These are phyloP conservation scores for Pogonus chalceus DNA, from an alignment of 1,140 invertebrate species.

Conservation along the genomic window DNA sequence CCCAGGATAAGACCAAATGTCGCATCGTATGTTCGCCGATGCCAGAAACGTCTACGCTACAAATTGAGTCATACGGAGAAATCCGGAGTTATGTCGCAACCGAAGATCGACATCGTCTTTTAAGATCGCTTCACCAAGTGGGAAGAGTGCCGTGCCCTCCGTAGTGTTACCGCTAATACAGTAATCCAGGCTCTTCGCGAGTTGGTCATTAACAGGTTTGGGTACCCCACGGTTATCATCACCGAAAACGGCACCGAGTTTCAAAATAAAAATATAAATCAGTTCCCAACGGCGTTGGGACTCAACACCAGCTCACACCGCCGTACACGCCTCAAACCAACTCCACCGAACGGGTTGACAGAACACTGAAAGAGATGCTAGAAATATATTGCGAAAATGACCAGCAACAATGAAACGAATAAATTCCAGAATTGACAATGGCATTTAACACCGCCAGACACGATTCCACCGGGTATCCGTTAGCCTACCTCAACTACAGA, in stretches of 20 bases:
- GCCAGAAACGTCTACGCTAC: conserved; percentile 20
- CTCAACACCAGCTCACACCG: too few species aligned
- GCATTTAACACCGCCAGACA: too few species aligned
- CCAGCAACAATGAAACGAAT: too few species aligned
- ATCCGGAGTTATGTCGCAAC: conserved; percentile 26
- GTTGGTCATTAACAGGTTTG: conserved; percentile 20
- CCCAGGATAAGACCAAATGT: too few species aligned
- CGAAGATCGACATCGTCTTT: conserved; percentile 28
- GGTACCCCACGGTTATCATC: conserved; percentile 21
- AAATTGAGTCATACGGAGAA: conserved; percentile 24
- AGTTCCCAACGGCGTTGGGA: too few species aligned
- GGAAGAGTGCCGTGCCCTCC: conserved; percentile 14
- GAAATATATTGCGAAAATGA: too few species aligned
- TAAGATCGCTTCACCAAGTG: conserved; percentile 32
- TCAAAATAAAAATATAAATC: background rate
- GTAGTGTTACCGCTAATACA: conserved; percentile 19
- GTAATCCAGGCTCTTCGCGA: conserved; percentile 20
- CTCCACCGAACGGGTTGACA: conserved; percentile 30
- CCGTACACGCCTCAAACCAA: conserved; percentile 34
- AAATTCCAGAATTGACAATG: too few species aligned
- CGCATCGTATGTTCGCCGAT: conserved; percentile 17
- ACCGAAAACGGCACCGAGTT: conserved; percentile 36
- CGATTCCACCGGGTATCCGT: too few species aligned
- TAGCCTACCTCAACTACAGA: too few species aligned
- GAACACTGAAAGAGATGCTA: conserved; percentile 30